Evolutionary conservation across 2,888 invertebrate genomes (phyloP), one percentile per base, ranked within the genome.

Genomic region (Pristionchus exspectatus): DNA sequence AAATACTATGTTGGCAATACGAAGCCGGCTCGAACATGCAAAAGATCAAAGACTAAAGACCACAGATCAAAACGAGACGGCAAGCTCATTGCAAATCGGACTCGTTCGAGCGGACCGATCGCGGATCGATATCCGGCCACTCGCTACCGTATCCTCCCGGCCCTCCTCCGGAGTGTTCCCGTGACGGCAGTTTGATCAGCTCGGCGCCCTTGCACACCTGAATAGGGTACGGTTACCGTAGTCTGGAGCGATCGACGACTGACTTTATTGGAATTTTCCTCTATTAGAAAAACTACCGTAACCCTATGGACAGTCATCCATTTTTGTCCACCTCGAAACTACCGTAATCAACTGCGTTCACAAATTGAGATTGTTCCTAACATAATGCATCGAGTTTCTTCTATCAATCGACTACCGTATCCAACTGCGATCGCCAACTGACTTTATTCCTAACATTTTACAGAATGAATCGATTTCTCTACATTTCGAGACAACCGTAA

Each of bases 191-290:
- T n/a, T 77, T 77, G 77, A 77, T 77, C 38, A 77, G 12, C 44
- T 77, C 77, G 10, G 77, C 77, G 21, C 77, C 77, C 77, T 77
- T 77, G 77, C 77, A 77, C 77, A 77, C 77, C 77, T 77, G 44
- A 27, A 16, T 4, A 72, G 24, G 24, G 18, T 24, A 63, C n/a
- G 24, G 21, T 63, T 63, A 63, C 63, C 24, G 63, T 63, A 63
- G 10, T 63, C 24, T 10, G 21, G n/a, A n/a, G 63, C n/a, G 63
- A 63, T 63, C 10, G 63, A 21, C 63, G n/a, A 63, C n/a, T 63
- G 63, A 10, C 9, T 63, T 24, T 7, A 10, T 63, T n/a, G n/a
- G n/a, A 18, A 56, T 56, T 56, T 44, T 44, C 44, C 3, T 44
- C 44, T 44, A 44, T 5, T 44, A 5, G 4, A 3, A 44, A 44